Evolutionary conservation across 2,113 vertebrate genomes (phyloP).

Genomic region (Alexandromys fortis): DNA sequence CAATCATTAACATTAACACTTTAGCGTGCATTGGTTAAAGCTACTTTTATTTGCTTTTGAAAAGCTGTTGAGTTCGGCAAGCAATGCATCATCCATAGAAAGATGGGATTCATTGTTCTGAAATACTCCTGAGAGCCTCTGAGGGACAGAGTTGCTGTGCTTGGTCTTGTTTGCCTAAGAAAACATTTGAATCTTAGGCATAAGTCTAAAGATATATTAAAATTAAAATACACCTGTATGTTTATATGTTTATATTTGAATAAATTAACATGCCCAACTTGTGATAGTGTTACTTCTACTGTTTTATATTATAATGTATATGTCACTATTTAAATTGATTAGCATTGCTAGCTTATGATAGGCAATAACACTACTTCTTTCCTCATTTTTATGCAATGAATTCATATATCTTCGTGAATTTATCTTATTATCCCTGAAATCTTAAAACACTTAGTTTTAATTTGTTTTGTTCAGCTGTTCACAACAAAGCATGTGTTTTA

Average conservation of each 20-base stretch:
- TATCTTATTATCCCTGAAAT: background rate
- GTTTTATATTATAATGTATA: background rate
- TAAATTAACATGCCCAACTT: background rate
- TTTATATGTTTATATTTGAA: background rate
- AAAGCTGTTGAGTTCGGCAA: conserved; percentile 1
- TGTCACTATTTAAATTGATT: background rate
- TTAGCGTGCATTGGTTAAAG: background rate
- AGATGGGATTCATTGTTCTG: background rate
- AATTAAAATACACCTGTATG: conserved; percentile 6
- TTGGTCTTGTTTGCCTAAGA: background rate
- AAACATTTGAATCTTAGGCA: background rate
- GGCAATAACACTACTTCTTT: background rate
- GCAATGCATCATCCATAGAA: background rate
- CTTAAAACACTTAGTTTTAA: conserved; percentile 36
- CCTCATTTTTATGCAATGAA: background rate
- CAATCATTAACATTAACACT: background rate
- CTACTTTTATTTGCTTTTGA: background rate
- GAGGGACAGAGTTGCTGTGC: background rate
- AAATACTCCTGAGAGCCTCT: background rate
- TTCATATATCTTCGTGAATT: background rate
- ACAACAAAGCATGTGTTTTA: background rate
- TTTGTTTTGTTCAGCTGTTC: conserved; percentile 16
- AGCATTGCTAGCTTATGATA: background rate
- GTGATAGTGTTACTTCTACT: background rate
- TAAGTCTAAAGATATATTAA: background rate